A percentile compares a stretch with the other conserved stretches of the same genome.
Evolutionary conservation across 2,888 invertebrate genomes (phyloP).

Genomic region (Tetropium fuscum): DNA sequence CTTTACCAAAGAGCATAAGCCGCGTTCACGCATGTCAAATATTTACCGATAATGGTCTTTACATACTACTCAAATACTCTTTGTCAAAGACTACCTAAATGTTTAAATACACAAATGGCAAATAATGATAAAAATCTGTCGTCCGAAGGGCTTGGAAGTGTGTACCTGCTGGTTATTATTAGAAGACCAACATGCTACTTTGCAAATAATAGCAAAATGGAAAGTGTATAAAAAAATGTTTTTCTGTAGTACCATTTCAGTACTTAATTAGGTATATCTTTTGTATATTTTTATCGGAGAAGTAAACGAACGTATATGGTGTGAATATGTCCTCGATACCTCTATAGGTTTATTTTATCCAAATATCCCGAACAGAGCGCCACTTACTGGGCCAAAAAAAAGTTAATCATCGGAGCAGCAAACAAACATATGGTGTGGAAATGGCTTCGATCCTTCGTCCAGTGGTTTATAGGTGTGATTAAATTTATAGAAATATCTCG

Average conservation of each 20-base stretch:
- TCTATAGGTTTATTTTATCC: too few species aligned
- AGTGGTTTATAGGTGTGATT: too few species aligned
- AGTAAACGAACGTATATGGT: too few species aligned
- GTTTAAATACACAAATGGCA: conserved; percentile 49
- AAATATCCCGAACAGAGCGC: too few species aligned
- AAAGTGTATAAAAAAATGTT: background rate
- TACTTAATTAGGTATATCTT: too few species aligned
- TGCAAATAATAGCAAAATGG: background rate
- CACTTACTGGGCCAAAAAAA: too few species aligned
- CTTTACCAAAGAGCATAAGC: conserved; percentile 41
- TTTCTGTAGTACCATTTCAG: background rate
- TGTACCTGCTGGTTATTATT: conserved; percentile 20
- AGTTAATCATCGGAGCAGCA: too few species aligned
- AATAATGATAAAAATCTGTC: conserved; percentile 44
- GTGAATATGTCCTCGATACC: too few species aligned
- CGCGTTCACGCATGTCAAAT: conserved; percentile 52
- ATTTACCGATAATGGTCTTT: conserved; percentile 57
- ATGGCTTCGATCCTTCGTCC: too few species aligned
- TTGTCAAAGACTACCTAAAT: conserved; percentile 53
- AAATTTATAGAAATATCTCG: too few species aligned
- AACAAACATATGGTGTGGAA: too few species aligned
- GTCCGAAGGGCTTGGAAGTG: conserved; percentile 5
- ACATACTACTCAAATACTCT: conserved; percentile 54
- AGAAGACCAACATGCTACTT: conserved; percentile 15
- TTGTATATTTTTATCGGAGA: too few species aligned